Base-by-base conservation (phyloP, 1,140 invertebrate species). In the Atta cephalotes region DNA sequence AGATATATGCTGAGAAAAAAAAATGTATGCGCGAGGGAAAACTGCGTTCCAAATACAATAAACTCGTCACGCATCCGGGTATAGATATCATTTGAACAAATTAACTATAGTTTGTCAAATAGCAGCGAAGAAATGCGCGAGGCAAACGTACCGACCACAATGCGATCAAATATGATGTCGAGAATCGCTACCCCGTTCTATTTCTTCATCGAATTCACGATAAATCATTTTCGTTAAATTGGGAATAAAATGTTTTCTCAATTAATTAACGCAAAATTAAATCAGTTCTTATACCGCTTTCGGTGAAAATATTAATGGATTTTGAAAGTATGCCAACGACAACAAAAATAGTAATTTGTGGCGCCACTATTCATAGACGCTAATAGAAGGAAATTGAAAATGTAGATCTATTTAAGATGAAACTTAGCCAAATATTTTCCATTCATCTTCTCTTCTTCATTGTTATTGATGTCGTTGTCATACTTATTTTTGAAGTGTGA, bases 1-100 rank as follows among this genome's bases (percentile, higher is more conserved):
- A 89, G 28, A 74, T 51, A 74, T 56, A 60, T 21, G 39, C 21
- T 35, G n/a, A 25, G 62, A 28, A 63, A 62, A 78, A 56, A 56
- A 35, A 74, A 71, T 45, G 0, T 45, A 45, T 39, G 35, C 56
- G 35, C 58, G 56, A 51, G 45, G 70, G 39, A 84, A 84, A 82
- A 21, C 68, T 82, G 35, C 18, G 53, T 16, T 82, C 25, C 39
- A 60, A 62, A n/a, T 49, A 18, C 68, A 74, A 62, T 49, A 84
- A 49, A 70, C 39, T 56, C 5, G 12, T 70, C 65, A 70, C 74
- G 65, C 31, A 49, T 49, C 25, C 35, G 35, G 31, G n/a, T 35
- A 60, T 18, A 16, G 39, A 65, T 65, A 51, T 28, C 16, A 25
- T 60, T 82, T 25, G 31, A 18, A 28, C 53, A 60, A 72, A 71